Evolutionary conservation across 2,797 vertebrate genomes (phyloP), one percentile per base, ranked within the genome.

Genomic region (Chiropotes sagulatus): DNA sequence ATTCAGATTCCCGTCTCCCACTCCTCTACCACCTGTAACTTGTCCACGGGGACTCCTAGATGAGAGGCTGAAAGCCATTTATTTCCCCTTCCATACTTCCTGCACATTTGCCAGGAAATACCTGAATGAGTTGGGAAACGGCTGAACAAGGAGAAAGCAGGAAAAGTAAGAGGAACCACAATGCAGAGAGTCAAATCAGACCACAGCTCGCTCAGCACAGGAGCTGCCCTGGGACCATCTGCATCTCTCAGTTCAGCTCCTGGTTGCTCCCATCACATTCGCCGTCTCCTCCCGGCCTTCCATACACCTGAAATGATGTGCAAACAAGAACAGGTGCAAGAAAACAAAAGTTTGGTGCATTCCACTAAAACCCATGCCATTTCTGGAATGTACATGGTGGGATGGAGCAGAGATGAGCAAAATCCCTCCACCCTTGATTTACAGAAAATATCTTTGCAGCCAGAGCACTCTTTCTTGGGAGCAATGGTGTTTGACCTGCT

Each of bases 1-100:
- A 54, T 57, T 82, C 48, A 12, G 44, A 28, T 24, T 44, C 19
- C 48, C 7, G 12, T 64, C 33, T 64, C 88, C 0, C 0, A 0
- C 39, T 78, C 44, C 39, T 39, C n/a, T 10, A 2, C 46, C 14
- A 39, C 44, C 73, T 14, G 8, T 2, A 3, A 39, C 33, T 44
- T 57, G 44, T 46, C 11, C 22, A 26, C 15, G 83, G 76, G 44
- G 19, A 26, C 48, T 20, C 2, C 2, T 24, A 15, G 76, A 7
- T 76, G 26, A 39, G 36, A 73, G 41, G 24, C 26, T 10, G 36
- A 28, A 64, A 57, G 44, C 17, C 30, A 12, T 24, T 61, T 24
- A 4, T 14, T 54, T 46, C 61, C 41, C 46, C 28, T 20, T 26
- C 26, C 0, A 0, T 20, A 39, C 50, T 64, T 36, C 26, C 28